Percentiles rank a stretch among this genome's conserved stretches.
phyloP scores from a whole-genome alignment of 2,797 vertebrate species.

The Eidolon dupreanum region DNA sequence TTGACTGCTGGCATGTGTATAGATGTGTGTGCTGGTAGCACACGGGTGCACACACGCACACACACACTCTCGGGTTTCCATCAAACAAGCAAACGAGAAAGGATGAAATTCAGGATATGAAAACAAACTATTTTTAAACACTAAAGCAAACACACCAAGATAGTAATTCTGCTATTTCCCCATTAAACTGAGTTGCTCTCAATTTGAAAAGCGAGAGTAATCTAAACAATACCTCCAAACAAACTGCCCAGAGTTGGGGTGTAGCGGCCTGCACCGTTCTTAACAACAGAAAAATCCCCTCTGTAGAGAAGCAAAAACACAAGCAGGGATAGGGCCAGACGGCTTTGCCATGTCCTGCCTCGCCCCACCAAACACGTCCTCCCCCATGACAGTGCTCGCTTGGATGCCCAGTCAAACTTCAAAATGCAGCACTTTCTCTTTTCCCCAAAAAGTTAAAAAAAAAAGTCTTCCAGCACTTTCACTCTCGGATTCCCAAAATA shows the following conservation, averaged over 20 bases:
- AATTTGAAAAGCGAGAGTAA: slow-evolving; percentile 55
- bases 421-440: slow-evolving; percentile 19
- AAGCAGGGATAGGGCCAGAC: rapidly evolving
- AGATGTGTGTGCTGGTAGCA: background rate
- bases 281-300: background rate
- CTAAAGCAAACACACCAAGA: slow-evolving; percentile 71
- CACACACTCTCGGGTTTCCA: background rate
- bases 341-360: background rate
- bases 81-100: slow-evolving; percentile 51
- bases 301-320: background rate
- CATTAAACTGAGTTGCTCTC: slow-evolving; percentile 64
- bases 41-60: background rate
- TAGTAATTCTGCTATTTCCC: slow-evolving; percentile 66
- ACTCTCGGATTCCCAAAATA: slow-evolving; percentile 68
- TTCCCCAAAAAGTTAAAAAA: background rate
- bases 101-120: slow-evolving; percentile 64
- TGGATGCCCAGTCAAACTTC: background rate
- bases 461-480: slow-evolving; percentile 55
- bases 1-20: background rate
- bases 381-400: background rate
- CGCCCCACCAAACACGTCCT: background rate
- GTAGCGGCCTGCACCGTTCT: background rate
- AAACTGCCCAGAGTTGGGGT: background rate
- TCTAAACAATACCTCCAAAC: slow-evolving; percentile 69
- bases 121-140: slow-evolving; percentile 81